Percentiles rank a stretch among this genome's conserved stretches.
Conservation (phyloP, 2,113 vertebrate genomes). For the Neogale vison region DNA sequence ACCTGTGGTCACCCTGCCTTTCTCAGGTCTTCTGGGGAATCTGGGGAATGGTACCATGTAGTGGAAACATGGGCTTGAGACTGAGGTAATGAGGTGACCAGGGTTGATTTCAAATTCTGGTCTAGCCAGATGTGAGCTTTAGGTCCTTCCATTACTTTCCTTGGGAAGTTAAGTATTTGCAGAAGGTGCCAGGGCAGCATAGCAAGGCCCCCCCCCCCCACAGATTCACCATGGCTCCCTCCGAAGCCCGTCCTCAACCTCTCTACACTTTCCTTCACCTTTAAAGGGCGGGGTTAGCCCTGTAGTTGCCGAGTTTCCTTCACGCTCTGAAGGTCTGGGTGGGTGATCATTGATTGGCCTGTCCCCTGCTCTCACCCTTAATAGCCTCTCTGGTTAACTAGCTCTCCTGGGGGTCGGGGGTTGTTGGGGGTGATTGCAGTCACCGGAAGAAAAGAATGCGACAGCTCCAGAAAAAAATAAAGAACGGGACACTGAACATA, state of each 20-base stretch:
- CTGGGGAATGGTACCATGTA: not conserved
- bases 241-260: not conserved
- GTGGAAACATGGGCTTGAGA: not conserved
- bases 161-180: not conserved
- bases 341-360: not conserved
- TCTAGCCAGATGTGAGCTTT: not conserved
- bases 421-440: conserved; percentile 77
- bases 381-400: conserved; percentile 28
- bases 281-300: not conserved
- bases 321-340: not conserved
- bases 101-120: not conserved
- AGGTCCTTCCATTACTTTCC: not conserved
- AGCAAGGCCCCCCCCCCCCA: not conserved
- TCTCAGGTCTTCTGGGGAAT: not conserved
- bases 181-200: not conserved
- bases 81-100: not conserved
- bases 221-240: not conserved
- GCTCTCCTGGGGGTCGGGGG: not conserved
- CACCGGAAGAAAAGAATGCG: conserved; percentile 98
- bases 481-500: conserved; percentile 93
- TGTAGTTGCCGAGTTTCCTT: not conserved
- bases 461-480: conserved; percentile 98
- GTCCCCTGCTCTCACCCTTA: not conserved
- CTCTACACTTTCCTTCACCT: not conserved
- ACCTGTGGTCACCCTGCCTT: not conserved